phyloP scores from a whole-genome alignment of 2,888 invertebrate genomes.

The Hanleya hanleyi region DNA sequence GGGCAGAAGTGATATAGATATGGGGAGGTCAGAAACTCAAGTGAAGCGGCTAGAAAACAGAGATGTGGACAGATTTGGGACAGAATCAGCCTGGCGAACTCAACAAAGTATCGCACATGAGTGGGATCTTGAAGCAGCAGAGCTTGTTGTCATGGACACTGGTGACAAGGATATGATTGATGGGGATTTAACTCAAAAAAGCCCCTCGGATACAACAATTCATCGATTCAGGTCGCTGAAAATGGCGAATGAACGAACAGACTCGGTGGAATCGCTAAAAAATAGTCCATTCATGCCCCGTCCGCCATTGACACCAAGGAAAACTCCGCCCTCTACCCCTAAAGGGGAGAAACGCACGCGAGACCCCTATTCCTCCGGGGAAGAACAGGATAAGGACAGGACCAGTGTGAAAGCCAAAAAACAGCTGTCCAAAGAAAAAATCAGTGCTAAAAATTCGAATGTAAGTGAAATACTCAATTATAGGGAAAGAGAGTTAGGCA shows the following conservation, averaged over 20 bases:
- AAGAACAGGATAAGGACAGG: slow-evolving; percentile 47
- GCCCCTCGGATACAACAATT: slow-evolving; percentile 38
- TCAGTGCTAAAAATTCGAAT: no score
- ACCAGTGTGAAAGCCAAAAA: neutral
- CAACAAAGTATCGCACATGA: neutral
- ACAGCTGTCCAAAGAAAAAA: no score
- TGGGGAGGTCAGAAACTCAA: neutral
- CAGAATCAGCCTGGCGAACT: neutral
- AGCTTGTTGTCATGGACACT: slow-evolving; percentile 38
- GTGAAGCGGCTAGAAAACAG: neutral
- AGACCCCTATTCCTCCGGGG: slow-evolving; percentile 54
- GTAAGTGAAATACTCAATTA: no score
- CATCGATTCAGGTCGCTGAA: slow-evolving; percentile 52
- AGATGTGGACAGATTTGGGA: no score
- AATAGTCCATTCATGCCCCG: slow-evolving; percentile 59
- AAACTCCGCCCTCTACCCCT: slow-evolving; percentile 36
- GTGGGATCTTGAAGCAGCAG: neutral
- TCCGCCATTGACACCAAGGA: slow-evolving; percentile 56
- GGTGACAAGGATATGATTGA: slow-evolving; percentile 38
- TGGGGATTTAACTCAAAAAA: slow-evolving; percentile 28
- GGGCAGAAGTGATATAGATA: no score
- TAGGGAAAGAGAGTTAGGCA: no score
- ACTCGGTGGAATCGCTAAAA: slow-evolving; percentile 52
- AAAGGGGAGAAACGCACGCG: slow-evolving; percentile 54
- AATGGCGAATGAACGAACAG: slow-evolving; percentile 50